A percentile compares a stretch with the other conserved stretches of the same genome.
These are phyloP conservation scores for Thryonomys swinderianus DNA, from an alignment of 2,113 vertebrate species.

Conservation along the genomic window DNA sequence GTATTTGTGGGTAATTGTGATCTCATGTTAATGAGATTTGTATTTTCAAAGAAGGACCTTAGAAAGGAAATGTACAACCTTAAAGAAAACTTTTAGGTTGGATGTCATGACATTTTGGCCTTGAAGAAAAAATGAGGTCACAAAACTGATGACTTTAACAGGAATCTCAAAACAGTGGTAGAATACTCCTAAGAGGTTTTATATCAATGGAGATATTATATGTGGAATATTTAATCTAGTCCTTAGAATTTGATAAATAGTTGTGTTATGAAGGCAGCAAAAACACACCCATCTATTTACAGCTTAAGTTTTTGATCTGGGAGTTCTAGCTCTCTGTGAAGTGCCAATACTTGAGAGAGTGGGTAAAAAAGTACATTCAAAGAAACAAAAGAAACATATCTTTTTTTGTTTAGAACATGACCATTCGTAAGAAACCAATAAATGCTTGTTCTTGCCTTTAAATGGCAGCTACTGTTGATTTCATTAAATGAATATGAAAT, in stretches of 20 bases:
- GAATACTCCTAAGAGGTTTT: not conserved
- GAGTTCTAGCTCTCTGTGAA: not conserved
- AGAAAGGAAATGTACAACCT: not conserved
- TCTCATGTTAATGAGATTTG: not conserved
- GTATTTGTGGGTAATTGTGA: not conserved
- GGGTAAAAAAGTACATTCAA: not conserved
- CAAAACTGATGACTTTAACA: not conserved
- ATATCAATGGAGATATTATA: not conserved
- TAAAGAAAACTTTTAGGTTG: not conserved
- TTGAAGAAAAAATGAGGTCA: not conserved
- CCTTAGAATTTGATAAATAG: not conserved
- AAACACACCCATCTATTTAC: not conserved
- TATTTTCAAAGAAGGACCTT: not conserved
- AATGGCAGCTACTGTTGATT: not conserved
- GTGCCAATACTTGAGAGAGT: not conserved
- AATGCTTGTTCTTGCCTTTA: not conserved
- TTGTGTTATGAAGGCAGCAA: not conserved
- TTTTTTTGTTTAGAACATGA: not conserved
- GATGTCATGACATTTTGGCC: not conserved
- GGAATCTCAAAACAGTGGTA: not conserved
- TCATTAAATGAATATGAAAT: not conserved
- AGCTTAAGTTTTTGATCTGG: conserved; percentile 4
- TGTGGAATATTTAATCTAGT: not conserved
- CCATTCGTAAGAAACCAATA: not conserved
- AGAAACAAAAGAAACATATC: not conserved